Percentiles rank a stretch among this genome's conserved stretches.
phyloP scores from a whole-genome alignment of 2,113 vertebrate species.

The Artemisiospiza belli region DNA sequence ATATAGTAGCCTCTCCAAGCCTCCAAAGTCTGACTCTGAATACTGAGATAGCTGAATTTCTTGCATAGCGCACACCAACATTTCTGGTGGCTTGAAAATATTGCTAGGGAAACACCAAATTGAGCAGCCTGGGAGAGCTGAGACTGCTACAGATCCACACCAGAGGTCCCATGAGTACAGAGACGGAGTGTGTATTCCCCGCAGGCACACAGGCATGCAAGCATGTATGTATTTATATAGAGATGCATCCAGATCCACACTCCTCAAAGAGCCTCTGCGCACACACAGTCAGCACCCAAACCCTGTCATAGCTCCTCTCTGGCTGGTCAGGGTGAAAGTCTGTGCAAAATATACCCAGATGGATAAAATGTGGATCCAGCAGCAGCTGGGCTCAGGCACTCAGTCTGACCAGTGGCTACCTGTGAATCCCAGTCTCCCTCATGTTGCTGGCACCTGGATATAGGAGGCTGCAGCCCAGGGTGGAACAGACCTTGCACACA shows the following conservation, averaged over 20 bases:
- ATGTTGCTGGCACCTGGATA: background rate
- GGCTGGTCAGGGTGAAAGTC: background rate
- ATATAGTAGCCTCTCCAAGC: background rate
- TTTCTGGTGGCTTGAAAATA: background rate
- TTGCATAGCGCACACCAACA: background rate
- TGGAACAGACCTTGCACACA: background rate
- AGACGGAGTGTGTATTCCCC: background rate
- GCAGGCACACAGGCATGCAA: background rate
- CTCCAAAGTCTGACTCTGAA: background rate
- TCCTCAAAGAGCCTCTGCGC: background rate
- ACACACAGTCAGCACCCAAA: background rate
- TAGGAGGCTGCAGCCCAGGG: background rate
- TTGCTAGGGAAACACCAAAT: background rate
- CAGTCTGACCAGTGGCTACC: background rate
- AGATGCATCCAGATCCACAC: too few species aligned
- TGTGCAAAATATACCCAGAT: background rate
- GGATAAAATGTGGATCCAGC: background rate
- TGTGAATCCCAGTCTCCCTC: background rate
- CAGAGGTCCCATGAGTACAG: accelerated
- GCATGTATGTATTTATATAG: background rate
- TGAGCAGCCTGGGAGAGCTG: accelerated
- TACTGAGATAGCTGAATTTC: background rate
- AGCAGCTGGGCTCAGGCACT: background rate
- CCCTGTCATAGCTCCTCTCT: background rate
- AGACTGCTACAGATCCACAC: background rate